A percentile compares a stretch with the other conserved stretches of the same genome.
These are phyloP conservation scores for Cryptoprocta ferox DNA, from an alignment of 2,797 vertebrate species.

Conservation along the genomic window DNA sequence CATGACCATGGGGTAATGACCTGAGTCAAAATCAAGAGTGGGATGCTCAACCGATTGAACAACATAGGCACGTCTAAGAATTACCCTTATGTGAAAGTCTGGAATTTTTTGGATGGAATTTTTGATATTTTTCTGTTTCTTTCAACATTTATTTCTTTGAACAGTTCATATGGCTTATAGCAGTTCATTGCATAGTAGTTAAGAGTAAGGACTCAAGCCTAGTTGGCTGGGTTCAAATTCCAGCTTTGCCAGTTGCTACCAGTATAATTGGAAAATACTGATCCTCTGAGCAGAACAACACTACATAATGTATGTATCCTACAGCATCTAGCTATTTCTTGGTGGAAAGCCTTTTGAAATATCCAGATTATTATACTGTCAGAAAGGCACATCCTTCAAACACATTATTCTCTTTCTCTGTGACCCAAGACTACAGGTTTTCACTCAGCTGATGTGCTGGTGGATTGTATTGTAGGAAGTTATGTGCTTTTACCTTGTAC, in stretches of 20 bases:
- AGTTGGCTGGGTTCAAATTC: neutral
- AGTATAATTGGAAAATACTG: neutral
- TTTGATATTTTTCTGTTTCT: neutral
- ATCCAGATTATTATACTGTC: neutral
- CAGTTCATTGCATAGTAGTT: neutral
- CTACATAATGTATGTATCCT: neutral
- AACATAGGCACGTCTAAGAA: neutral
- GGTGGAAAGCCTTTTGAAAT: neutral
- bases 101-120: neutral
- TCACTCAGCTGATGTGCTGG: neutral
- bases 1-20: no score
- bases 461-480: neutral
- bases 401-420: neutral
- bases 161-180: neutral
- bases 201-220: neutral
- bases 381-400: neutral
- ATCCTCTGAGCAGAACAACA: neutral
- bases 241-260: neutral
- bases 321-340: neutral
- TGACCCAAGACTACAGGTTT: neutral
- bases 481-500: neutral
- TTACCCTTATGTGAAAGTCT: conserved; percentile 23
- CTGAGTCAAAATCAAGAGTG: no score
- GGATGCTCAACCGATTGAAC: no score
- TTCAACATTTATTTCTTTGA: neutral